phyloP scores from a whole-genome alignment of 2,113 vertebrate species.

The Apistogramma diplotaenia region DNA sequence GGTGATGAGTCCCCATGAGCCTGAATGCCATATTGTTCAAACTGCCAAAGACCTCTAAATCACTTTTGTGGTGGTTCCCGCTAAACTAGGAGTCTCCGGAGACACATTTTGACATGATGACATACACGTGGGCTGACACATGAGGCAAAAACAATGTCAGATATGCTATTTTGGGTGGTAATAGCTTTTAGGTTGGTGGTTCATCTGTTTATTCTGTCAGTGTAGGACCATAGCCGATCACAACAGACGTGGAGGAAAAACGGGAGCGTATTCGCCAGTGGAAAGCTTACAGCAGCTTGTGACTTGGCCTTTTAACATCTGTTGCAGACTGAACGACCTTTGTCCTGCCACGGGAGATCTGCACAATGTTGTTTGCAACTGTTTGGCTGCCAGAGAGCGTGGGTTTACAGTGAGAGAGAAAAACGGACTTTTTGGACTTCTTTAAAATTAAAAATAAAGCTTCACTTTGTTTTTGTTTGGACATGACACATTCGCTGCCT shows the following conservation, averaged over 20 bases:
- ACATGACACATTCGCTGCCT: not conserved
- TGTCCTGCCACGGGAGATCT: slow-evolving; percentile 1
- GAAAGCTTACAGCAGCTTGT: slow-evolving; percentile 27
- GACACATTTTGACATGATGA: not conserved
- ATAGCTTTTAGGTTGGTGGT: not conserved
- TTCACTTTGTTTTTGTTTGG: not conserved
- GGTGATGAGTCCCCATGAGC: not conserved
- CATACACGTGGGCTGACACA: not conserved
- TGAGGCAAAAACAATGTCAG: not conserved
- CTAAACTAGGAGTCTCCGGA: not conserved
- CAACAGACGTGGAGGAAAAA: slow-evolving; percentile 11
- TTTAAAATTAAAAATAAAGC: not conserved
- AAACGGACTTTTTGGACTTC: not conserved
- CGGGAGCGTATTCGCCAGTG: slow-evolving; percentile 21
- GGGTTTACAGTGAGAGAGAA: not conserved
- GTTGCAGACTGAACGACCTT: slow-evolving; percentile 44
- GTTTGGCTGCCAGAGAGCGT: not conserved
- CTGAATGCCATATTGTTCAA: not conserved
- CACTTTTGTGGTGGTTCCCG: not conserved
- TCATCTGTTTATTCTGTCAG: not conserved
- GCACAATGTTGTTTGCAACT: not conserved
- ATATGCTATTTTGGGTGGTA: not conserved
- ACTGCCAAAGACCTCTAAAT: not conserved
- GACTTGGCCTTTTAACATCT: slow-evolving; percentile 56
- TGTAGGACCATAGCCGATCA: not conserved